A percentile compares a stretch with the other conserved stretches of the same genome.
Conservation (phyloP, 2,888 invertebrate species). For the Erebia epiphron region DNA sequence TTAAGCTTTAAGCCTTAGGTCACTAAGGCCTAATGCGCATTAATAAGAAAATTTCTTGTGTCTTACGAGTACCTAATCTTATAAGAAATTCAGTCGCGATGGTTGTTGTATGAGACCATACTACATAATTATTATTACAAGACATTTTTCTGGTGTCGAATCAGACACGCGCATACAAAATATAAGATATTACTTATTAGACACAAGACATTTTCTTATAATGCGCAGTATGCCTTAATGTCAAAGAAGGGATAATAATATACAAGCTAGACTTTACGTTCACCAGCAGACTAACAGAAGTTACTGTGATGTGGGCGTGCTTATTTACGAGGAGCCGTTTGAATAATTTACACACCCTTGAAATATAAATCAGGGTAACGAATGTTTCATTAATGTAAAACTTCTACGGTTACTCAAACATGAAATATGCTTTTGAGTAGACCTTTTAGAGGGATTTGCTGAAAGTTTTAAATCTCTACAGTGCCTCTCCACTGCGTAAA, state of each 20-base stretch:
- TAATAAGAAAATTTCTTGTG: no score
- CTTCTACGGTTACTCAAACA: constrained; percentile 12
- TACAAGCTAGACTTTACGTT: constrained; percentile 24
- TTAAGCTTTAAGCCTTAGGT: no score
- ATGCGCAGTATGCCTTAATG: neutral
- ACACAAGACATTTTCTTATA: no score
- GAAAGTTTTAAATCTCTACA: neutral
- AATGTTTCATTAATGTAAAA: constrained; percentile 28
- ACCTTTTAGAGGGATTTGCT: constrained; percentile 12
- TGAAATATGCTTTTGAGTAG: constrained; percentile 3
- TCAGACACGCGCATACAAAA: no score
- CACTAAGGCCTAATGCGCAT: no score
- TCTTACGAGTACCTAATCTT: no score
- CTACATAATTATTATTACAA: no score
- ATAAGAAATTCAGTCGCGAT: no score
- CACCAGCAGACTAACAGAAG: constrained; percentile 23
- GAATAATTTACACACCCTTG: constrained; percentile 33
- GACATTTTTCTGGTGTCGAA: no score
- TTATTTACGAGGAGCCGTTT: constrained; percentile 37
- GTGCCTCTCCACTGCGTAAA: neutral
- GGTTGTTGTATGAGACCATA: no score
- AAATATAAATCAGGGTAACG: constrained; percentile 27
- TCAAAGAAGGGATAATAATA: constrained; percentile 15
- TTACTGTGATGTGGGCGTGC: constrained; percentile 33
- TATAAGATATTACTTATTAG: no score